phyloP scores from a whole-genome alignment of 1,140 invertebrate species.

The Mylabris phalerata region DNA sequence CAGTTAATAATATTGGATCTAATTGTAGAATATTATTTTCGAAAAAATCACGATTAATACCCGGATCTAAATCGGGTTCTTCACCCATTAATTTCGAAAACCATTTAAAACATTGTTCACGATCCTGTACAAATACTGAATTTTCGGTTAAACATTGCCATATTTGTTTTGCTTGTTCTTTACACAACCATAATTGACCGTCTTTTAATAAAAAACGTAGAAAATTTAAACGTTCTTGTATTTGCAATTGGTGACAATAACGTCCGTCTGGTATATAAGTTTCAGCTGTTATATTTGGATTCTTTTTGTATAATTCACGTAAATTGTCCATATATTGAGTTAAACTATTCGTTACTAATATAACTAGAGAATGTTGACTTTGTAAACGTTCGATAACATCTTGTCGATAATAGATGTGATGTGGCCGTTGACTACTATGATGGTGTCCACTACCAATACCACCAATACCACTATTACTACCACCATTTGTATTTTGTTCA shows the following conservation, averaged over 20 bases:
- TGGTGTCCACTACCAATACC: slow-evolving; percentile 15
- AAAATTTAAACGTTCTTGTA: slow-evolving; percentile 91
- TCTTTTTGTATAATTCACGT: slow-evolving; percentile 60
- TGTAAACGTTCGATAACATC: slow-evolving; percentile 87
- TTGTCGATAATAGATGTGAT: slow-evolving; percentile 61
- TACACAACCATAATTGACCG: slow-evolving; percentile 92
- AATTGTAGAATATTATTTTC: slow-evolving; percentile 90
- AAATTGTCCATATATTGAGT: slow-evolving; percentile 88
- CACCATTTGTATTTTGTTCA: slow-evolving; percentile 52
- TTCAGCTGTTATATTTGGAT: slow-evolving; percentile 71
- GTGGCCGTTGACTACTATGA: slow-evolving; percentile 52
- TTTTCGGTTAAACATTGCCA: slow-evolving; percentile 94
- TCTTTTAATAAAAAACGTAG: slow-evolving; percentile 85
- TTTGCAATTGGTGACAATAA: slow-evolving; percentile 87
- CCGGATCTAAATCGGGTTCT: slow-evolving; percentile 93
- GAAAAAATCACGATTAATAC: slow-evolving; percentile 95
- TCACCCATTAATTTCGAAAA: slow-evolving; percentile 98
- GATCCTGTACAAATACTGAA: slow-evolving; percentile 83
- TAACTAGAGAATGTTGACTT: slow-evolving; percentile 85
- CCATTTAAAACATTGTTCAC: slow-evolving; percentile 97
- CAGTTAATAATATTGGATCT: slow-evolving; percentile 84
- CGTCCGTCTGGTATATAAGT: slow-evolving; percentile 80
- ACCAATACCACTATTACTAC: slow-evolving; percentile 40
- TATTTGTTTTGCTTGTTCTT: slow-evolving; percentile 93
- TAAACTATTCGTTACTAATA: slow-evolving; percentile 89